Percentiles rank a stretch among this genome's conserved stretches.
These are phyloP conservation scores for Strongylocentrotus purpuratus DNA, from an alignment of 35 echinoderm and acorn worm species.

Conservation along the genomic window DNA sequence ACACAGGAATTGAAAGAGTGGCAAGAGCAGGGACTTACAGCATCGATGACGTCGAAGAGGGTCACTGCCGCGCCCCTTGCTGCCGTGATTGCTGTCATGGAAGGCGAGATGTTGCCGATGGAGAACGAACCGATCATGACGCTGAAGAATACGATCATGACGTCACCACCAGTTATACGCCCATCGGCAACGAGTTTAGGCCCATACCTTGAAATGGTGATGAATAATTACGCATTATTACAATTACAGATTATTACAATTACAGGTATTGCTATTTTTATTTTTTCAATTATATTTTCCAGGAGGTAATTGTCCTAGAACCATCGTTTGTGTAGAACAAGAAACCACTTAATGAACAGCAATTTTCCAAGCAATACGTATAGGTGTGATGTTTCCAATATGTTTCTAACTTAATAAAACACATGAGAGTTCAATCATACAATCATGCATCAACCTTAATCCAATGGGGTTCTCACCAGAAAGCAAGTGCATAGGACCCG, in stretches of 20 bases:
- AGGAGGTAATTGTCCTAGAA: too few relatives aligned
- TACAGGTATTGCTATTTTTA: too few relatives aligned
- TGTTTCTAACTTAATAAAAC: too few relatives aligned
- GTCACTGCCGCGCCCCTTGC: constrained; percentile 70
- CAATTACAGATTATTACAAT: background rate
- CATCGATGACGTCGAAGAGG: constrained; percentile 83
- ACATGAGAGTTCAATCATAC: too few relatives aligned
- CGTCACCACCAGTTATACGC: constrained; percentile 63
- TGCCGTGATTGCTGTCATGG: constrained; percentile 68
- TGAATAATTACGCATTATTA: background rate
- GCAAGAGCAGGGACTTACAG: constrained; percentile 56
- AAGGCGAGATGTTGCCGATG: constrained; percentile 75
- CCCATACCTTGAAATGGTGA: constrained; percentile 57
- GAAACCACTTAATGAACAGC: too few relatives aligned
- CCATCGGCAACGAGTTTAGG: constrained; percentile 72
- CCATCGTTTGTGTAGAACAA: too few relatives aligned
- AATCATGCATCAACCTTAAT: background rate
- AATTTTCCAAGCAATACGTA: too few relatives aligned
- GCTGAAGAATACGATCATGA: constrained; percentile 83
- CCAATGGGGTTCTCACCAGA: constrained; percentile 68
- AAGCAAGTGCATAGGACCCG: constrained; percentile 77
- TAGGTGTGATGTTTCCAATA: too few relatives aligned
- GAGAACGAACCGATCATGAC: constrained; percentile 95
- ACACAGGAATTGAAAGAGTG: too few relatives aligned
- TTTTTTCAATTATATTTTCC: too few relatives aligned